A percentile compares a stretch with the other conserved stretches of the same genome.
phyloP scores from a whole-genome alignment of 2,113 vertebrate genomes.

The Cynopterus brachyotis region DNA sequence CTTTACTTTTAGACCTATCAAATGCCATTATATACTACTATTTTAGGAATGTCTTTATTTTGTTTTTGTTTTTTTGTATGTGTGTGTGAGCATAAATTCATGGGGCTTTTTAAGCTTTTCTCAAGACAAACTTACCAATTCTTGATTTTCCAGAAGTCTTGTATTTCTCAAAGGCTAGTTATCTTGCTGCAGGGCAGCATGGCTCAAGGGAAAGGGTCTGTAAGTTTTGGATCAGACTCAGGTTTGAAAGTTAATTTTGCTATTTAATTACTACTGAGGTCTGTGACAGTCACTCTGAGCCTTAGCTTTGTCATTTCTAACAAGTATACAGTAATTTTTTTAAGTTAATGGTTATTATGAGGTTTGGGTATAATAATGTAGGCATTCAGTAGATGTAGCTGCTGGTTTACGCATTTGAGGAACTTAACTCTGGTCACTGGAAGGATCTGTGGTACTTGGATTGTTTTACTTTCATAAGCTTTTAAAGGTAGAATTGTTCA shows the following conservation, averaged over 20 bases:
- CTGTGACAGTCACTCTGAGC: neutral
- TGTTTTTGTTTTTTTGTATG: too few relatives aligned
- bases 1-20: conserved; percentile 31
- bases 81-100: neutral
- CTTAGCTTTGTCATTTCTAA: neutral
- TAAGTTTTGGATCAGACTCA: neutral
- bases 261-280: neutral
- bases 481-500: conserved; percentile 19
- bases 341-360: neutral
- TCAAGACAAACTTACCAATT: neutral
- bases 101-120: neutral
- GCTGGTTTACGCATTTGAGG: neutral
- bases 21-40: neutral
- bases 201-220: neutral
- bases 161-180: neutral
- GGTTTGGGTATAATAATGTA: neutral
- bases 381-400: neutral
- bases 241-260: neutral
- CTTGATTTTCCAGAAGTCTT: neutral
- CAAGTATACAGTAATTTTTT: conserved; percentile 1
- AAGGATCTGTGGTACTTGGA: neutral
- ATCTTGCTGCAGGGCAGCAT: neutral
- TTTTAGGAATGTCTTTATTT: neutral
- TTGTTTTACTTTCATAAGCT: neutral
- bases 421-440: neutral